phyloP scores from a whole-genome alignment of 1,140 invertebrate species.

The Drosophila biarmipes region DNA sequence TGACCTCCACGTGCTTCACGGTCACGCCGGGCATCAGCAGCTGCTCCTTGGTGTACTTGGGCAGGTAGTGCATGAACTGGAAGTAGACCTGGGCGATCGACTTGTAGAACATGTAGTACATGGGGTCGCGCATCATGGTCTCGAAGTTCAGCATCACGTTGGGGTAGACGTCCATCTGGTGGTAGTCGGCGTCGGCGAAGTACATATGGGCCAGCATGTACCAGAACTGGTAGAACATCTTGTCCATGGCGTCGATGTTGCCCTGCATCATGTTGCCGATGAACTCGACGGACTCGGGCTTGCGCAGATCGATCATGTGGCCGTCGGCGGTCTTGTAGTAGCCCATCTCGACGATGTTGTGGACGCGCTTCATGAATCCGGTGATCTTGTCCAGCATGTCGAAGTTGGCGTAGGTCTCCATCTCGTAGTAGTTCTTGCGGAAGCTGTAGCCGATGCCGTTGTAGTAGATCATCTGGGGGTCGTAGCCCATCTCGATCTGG shows the following conservation, averaged over 20 bases:
- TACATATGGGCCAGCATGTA: slow-evolving; percentile 76
- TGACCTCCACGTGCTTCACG: slow-evolving; percentile 11
- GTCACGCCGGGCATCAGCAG: slow-evolving; percentile 83
- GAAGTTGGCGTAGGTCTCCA: slow-evolving; percentile 87
- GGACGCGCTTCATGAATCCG: slow-evolving; percentile 87
- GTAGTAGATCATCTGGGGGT: slow-evolving; percentile 14
- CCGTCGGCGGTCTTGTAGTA: slow-evolving; percentile 86
- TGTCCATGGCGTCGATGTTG: slow-evolving; percentile 12
- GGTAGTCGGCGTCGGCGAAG: slow-evolving; percentile 66
- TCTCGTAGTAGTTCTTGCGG: slow-evolving; percentile 77
- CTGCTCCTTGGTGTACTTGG: slow-evolving; percentile 87
- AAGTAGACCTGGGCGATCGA: slow-evolving; percentile 86
- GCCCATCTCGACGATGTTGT: slow-evolving; percentile 87
- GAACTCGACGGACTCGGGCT: slow-evolving; percentile 85
- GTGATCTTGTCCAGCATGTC: slow-evolving; percentile 85
- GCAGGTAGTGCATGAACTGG: slow-evolving; percentile 86
- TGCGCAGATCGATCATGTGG: slow-evolving; percentile 75
- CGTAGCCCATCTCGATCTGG: slow-evolving; percentile 69
- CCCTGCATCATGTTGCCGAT: slow-evolving; percentile 10
- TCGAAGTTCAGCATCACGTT: slow-evolving; percentile 85
- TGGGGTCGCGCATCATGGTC: slow-evolving; percentile 88
- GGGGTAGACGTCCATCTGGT: slow-evolving; percentile 84
- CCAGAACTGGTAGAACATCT: slow-evolving; percentile 84
- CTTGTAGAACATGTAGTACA: slow-evolving; percentile 88
- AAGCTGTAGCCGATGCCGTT: slow-evolving; percentile 13